Conservation (phyloP, 2,797 vertebrate species). For the Cetoscarus ocellatus region DNA sequence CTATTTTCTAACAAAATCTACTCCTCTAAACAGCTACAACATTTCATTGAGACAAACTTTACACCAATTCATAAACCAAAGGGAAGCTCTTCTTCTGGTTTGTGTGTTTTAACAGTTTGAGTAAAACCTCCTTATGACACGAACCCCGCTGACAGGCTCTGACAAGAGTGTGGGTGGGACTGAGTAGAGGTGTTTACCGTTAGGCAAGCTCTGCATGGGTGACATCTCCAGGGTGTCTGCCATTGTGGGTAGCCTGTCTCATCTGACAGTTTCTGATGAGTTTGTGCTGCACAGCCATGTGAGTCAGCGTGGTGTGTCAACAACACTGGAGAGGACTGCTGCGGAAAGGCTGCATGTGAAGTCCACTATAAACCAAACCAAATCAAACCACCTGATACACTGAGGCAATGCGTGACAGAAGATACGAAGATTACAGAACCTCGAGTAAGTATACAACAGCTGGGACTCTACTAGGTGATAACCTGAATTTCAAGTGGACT, state of each 20-base stretch:
- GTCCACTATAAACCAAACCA: slow-evolving; percentile 43
- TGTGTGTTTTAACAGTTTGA: slow-evolving; percentile 25
- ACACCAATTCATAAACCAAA: slow-evolving; percentile 1
- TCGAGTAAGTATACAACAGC: neutral
- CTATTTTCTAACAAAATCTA: slow-evolving; percentile 3
- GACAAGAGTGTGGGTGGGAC: slow-evolving; percentile 47
- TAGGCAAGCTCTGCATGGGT: slow-evolving; percentile 51
- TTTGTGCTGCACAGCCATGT: slow-evolving; percentile 56
- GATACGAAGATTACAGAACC: neutral
- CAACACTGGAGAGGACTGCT: slow-evolving; percentile 33
- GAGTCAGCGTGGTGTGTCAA: slow-evolving; percentile 54
- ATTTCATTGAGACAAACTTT: slow-evolving; percentile 13
- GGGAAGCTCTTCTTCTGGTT: slow-evolving; percentile 21
- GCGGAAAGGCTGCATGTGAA: slow-evolving; percentile 24
- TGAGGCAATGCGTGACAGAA: slow-evolving; percentile 3
- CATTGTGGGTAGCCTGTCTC: slow-evolving; percentile 62
- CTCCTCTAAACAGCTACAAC: slow-evolving; percentile 6
- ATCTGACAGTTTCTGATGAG: slow-evolving; percentile 69
- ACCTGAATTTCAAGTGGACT: neutral
- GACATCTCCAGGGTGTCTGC: slow-evolving; percentile 69
- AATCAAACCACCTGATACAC: slow-evolving; percentile 56
- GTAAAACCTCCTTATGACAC: no score
- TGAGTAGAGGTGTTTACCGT: slow-evolving; percentile 71
- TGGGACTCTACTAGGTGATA: neutral
- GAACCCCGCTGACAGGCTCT: slow-evolving; percentile 42